A percentile compares a stretch with the other conserved stretches of the same genome.
These are phyloP conservation scores for Platorchestia sp. DNA, from an alignment of 1,140 invertebrate genomes.

Conservation along the genomic window DNA sequence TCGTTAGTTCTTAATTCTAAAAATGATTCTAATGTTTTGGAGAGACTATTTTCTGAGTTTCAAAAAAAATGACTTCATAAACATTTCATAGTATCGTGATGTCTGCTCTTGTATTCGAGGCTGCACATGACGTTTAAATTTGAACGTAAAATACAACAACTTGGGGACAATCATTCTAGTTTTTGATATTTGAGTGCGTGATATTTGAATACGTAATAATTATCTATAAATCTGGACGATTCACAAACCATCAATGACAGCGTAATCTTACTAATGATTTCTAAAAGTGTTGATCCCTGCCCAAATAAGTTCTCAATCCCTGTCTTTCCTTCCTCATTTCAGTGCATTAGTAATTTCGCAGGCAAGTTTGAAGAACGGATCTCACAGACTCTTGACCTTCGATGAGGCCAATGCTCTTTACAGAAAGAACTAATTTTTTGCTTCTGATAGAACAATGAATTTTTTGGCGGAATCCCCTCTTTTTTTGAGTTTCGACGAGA, in stretches of 20 bases:
- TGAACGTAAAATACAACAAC: background rate
- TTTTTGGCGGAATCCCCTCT: background rate
- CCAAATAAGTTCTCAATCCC: background rate
- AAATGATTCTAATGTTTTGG: no score
- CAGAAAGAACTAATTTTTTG: background rate
- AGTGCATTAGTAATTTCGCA: background rate
- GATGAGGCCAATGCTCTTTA: background rate
- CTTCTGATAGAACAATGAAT: background rate
- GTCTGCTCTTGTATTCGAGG: background rate
- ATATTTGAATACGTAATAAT: background rate
- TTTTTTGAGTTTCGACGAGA: background rate
- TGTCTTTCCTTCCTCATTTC: background rate
- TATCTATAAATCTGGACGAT: background rate
- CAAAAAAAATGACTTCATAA: no score
- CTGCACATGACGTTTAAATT: background rate
- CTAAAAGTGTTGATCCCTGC: background rate
- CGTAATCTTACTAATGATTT: no score
- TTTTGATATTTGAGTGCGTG: background rate
- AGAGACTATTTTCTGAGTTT: no score
- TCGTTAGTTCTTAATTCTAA: no score
- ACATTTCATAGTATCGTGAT: no score
- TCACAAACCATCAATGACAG: no score
- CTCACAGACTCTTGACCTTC: background rate
- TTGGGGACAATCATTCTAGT: background rate
- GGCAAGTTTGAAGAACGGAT: background rate